Evolutionary conservation across 35 echinoderm and acorn worm species (phyloP), one percentile per base, ranked within the genome.

Genomic region (Apostichopus parvimensis): DNA sequence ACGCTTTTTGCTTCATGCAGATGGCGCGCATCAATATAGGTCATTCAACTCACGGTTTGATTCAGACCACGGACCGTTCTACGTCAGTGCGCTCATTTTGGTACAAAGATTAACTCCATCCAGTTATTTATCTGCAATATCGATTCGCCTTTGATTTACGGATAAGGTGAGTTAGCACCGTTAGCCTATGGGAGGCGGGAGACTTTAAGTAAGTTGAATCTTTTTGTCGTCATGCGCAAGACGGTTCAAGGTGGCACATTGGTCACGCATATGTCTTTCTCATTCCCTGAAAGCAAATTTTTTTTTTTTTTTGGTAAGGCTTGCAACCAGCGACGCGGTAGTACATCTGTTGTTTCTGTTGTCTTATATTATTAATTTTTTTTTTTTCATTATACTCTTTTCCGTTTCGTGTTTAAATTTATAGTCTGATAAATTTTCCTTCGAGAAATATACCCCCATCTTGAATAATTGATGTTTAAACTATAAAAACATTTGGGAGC

Each of bases 51-150:
- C 5, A 58, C 55, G 54, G 56, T 60, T 84, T 56, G 55, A 84
- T 57, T 56, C 81, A 84, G 81, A 84, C 81, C 55, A 53, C 55
- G n/a, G 54, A 23, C 56, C 15, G 81, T 22, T 84, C 53, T 58
- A 58, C 11, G 4, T 84, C 81, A 84, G 81, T 84, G 53, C 81
- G 81, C 81, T 84, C 81, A 84, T 84, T 84, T 84, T 84, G 81
- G 53, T 3, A 4, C 81, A 58, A 84, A 84, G 81, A 84, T 84
- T 84, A 84, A 84, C 58, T 84, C 20, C 58, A 56, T 58, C 17
- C 18, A 57, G 55, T 84, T 58, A 84, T 84, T 73, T 84, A 84
- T 84, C 81, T 84, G 81, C 81, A 58, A 84, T 84, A 84, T 84
- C 81, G 81, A 84, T 84, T 84, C 56, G 54, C 58, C 15, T 22